Conservation (phyloP, 2,888 invertebrate genomes). For the Pardosa pseudoannulata region DNA sequence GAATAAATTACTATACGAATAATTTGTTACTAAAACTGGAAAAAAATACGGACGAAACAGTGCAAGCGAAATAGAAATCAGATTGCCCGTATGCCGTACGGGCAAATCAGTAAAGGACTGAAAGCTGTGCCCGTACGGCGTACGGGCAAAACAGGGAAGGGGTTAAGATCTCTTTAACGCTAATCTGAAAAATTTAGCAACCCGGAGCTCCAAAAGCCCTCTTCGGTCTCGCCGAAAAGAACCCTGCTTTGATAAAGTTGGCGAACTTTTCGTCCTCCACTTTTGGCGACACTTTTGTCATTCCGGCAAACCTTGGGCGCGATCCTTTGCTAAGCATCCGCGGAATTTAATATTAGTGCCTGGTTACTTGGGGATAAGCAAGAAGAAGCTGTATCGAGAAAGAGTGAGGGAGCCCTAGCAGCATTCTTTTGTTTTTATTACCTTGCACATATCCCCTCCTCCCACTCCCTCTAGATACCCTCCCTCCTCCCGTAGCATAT, state of each 20-base stretch:
- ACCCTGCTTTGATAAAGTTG: slow-evolving; percentile 4
- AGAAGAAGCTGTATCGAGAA: slow-evolving; percentile 58
- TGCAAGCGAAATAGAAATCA: too few species aligned
- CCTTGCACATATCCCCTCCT: slow-evolving; percentile 35
- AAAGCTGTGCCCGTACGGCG: too few species aligned
- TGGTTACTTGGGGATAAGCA: slow-evolving; percentile 68
- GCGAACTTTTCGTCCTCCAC: slow-evolving; percentile 34
- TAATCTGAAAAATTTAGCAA: slow-evolving; percentile 6
- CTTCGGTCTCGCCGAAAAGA: too few species aligned
- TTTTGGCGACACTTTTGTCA: slow-evolving; percentile 50
- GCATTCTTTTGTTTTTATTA: slow-evolving; percentile 72
- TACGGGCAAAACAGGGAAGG: too few species aligned
- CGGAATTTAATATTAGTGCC: slow-evolving; percentile 73
- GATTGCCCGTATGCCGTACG: too few species aligned
- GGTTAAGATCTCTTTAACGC: slow-evolving; percentile 5
- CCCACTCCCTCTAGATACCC: slow-evolving; percentile 8
- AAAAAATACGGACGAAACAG: too few species aligned
- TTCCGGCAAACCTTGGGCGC: slow-evolving; percentile 53
- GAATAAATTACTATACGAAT: too few species aligned
- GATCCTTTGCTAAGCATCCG: slow-evolving; percentile 59
- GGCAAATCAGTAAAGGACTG: too few species aligned
- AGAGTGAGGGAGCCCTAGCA: slow-evolving; percentile 31
- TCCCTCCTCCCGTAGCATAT: slow-evolving; percentile 20
- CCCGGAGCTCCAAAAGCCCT: too few species aligned
- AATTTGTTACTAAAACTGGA: too few species aligned